These are phyloP conservation scores for Ophonus ardosiacus DNA, from an alignment of 2,888 invertebrate species.

Conservation along the genomic window DNA sequence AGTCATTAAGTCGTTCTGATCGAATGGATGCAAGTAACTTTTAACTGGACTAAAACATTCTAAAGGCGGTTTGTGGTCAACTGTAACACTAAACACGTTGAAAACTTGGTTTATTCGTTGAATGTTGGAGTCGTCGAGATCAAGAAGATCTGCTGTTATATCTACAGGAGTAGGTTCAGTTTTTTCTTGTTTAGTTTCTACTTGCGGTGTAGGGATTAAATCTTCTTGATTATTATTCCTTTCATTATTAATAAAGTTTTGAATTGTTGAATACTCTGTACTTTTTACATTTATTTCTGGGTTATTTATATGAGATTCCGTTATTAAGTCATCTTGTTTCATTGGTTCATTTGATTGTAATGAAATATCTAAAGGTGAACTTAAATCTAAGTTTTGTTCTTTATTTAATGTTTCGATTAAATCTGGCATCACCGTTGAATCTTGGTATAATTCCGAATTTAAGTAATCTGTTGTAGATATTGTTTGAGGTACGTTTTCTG, in stretches of 20 bases:
- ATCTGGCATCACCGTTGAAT: conserved; percentile 6
- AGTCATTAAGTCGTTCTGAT: conserved; percentile 52
- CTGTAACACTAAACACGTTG: conserved; percentile 74
- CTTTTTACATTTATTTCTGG: neutral
- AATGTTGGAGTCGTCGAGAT: conserved; percentile 69
- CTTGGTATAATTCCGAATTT: neutral
- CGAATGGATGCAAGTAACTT: conserved; percentile 39
- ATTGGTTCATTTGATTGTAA: neutral
- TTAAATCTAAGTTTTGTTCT: neutral
- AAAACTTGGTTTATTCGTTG: conserved; percentile 73
- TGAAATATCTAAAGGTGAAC: neutral
- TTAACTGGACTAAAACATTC: conserved; percentile 50
- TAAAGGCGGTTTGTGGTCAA: conserved; percentile 67
- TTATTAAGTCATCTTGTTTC: neutral
- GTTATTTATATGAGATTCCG: neutral
- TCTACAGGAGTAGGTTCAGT: neutral
- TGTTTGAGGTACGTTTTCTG: neutral
- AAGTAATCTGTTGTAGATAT: neutral
- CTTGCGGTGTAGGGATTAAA: neutral
- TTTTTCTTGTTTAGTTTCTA: conserved; percentile 18
- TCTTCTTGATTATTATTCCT: conserved; percentile 37
- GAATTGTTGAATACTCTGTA: conserved; percentile 38
- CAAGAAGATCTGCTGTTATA: conserved; percentile 42
- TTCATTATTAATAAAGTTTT: conserved; percentile 59
- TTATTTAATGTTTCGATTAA: conserved; percentile 25